phyloP scores from a whole-genome alignment of 1,140 invertebrate species.

The Formica exsecta region DNA sequence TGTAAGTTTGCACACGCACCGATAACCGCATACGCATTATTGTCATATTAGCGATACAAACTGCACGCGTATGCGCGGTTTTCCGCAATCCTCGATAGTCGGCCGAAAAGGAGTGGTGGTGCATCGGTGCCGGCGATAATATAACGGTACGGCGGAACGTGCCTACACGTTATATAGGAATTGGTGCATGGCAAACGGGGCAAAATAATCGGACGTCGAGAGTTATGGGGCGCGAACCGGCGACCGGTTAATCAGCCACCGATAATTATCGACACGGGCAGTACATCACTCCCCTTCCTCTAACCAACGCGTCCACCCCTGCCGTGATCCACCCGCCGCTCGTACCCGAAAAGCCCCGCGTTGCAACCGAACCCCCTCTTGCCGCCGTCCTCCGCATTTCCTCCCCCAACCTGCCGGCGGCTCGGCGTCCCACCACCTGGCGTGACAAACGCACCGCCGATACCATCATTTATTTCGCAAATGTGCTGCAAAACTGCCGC shows the following conservation, averaged over 20 bases:
- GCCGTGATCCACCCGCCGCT: conserved; percentile 63
- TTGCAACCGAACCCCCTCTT: conserved; percentile 44
- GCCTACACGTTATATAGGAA: conserved; percentile 82
- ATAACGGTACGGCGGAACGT: conserved; percentile 74
- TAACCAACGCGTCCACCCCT: conserved; percentile 67
- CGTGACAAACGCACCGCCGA: conserved; percentile 86
- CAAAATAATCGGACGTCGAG: conserved; percentile 86
- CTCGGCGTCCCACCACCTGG: conserved; percentile 78
- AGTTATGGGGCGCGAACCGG: conserved; percentile 87
- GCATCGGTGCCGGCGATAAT: conserved; percentile 73
- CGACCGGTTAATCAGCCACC: conserved; percentile 87
- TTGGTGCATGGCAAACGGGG: conserved; percentile 84
- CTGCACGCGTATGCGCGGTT: conserved; percentile 49
- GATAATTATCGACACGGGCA: conserved; percentile 87
- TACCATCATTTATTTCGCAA: conserved; percentile 87
- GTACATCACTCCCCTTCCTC: conserved; percentile 84
- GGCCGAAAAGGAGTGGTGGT: conserved; percentile 69
- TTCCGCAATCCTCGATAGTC: conserved; percentile 68
- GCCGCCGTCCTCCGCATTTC: conserved; percentile 61
- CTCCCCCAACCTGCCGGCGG: conserved; percentile 71
- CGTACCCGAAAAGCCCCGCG: conserved; percentile 54
- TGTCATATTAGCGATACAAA: conserved; percentile 63
- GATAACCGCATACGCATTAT: conserved; percentile 31
- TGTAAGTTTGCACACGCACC: background rate
- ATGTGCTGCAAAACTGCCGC: conserved; percentile 86